Evolutionary conservation across 2,113 vertebrate genomes (phyloP).

Genomic region (Casuarius casuarius): DNA sequence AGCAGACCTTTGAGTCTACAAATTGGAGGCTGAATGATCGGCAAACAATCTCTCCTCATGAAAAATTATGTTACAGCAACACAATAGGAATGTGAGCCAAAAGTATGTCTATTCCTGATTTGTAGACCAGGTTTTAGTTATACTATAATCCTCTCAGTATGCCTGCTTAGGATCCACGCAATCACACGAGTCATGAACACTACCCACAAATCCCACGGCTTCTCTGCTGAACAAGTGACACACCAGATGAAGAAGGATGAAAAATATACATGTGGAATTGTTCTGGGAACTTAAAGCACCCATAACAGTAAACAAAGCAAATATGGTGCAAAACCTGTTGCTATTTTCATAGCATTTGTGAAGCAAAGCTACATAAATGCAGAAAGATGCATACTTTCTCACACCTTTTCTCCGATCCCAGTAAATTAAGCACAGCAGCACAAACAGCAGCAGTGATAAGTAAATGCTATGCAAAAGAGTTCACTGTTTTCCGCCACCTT

Average conservation of each 20-base stretch:
- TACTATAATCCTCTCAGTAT: constrained; percentile 68
- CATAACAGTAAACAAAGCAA: constrained; percentile 73
- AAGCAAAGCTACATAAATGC: constrained; percentile 54
- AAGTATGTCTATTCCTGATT: constrained; percentile 68
- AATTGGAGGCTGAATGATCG: constrained; percentile 35
- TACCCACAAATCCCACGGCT: constrained; percentile 58
- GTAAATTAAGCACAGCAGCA: constrained; percentile 60
- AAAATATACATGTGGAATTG: constrained; percentile 75
- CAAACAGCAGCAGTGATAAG: constrained; percentile 53
- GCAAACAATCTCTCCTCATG: constrained; percentile 49
- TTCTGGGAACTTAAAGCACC: constrained; percentile 67
- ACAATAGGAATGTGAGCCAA: constrained; percentile 63
- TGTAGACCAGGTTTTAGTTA: constrained; percentile 71
- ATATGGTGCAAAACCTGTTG: constrained; percentile 72
- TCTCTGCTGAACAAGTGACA: constrained; percentile 53
- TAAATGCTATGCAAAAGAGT: background rate
- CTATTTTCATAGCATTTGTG: constrained; percentile 67
- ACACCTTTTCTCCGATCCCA: constrained; percentile 45
- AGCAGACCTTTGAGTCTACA: constrained; percentile 42
- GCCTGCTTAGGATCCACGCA: constrained; percentile 62
- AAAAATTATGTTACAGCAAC: constrained; percentile 68
- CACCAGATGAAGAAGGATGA: constrained; percentile 71
- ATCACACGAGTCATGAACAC: constrained; percentile 66
- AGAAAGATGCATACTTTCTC: constrained; percentile 37
- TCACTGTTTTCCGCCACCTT: background rate